These are phyloP conservation scores for Sturmia bella DNA, from an alignment of 2,888 invertebrate species.

Conservation along the genomic window DNA sequence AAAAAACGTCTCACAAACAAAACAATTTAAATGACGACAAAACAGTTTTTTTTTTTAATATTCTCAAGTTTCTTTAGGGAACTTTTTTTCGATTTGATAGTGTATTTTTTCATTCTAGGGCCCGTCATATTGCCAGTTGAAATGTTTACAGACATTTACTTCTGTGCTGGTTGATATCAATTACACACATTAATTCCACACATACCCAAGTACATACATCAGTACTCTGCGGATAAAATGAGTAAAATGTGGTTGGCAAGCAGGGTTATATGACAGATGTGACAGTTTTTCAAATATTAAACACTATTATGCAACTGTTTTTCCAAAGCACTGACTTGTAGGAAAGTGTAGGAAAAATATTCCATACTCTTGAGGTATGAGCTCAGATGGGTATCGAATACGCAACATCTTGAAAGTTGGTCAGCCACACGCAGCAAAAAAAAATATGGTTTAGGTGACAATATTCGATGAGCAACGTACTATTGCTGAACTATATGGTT, in stretches of 20 bases:
- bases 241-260: not conserved
- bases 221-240: not conserved
- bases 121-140: slow-evolving; percentile 30
- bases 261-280: too few relatives aligned
- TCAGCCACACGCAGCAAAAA: too few relatives aligned
- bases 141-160: slow-evolving; percentile 34
- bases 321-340: too few relatives aligned
- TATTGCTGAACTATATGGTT: too few relatives aligned
- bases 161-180: slow-evolving; percentile 27
- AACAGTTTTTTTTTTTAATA: slow-evolving; percentile 5
- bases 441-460: too few relatives aligned
- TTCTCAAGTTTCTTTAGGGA: slow-evolving; percentile 35
- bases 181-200: slow-evolving; percentile 18
- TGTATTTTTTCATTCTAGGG: slow-evolving; percentile 29
- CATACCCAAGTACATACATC: not conserved
- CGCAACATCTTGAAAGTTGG: too few relatives aligned
- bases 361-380: too few relatives aligned
- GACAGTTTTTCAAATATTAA: too few relatives aligned
- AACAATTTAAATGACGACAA: slow-evolving; percentile 36
- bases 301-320: too few relatives aligned
- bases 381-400: too few relatives aligned
- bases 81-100: slow-evolving; percentile 18
- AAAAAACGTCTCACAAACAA: not conserved
- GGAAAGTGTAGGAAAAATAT: too few relatives aligned
- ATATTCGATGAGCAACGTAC: too few relatives aligned